Evolutionary conservation across 2,888 invertebrate genomes (phyloP).

Genomic region (Callinectes sapidus): DNA sequence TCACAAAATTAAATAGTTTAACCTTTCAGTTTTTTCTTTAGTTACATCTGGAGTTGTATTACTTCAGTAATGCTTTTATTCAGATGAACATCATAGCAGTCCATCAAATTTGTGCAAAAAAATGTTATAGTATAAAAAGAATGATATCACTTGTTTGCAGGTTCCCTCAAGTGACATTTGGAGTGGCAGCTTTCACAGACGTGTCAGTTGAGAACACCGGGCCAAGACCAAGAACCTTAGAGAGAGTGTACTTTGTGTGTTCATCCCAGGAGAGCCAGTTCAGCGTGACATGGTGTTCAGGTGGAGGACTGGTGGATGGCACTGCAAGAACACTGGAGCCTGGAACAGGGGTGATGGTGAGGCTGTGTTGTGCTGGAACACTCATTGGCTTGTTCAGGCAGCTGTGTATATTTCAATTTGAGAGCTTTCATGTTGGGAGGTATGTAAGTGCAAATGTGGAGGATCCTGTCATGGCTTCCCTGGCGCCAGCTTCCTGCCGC

Average conservation of each 20-base stretch:
- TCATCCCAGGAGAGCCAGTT: slow-evolving; percentile 45
- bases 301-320: slow-evolving; percentile 17
- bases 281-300: slow-evolving; percentile 4
- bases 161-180: slow-evolving; percentile 47
- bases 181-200: not conserved
- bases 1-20: too few species aligned
- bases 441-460: slow-evolving; percentile 49
- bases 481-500: slow-evolving; percentile 6
- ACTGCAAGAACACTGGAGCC: slow-evolving; percentile 38
- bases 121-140: not conserved
- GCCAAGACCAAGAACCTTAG: not conserved
- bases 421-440: slow-evolving; percentile 58
- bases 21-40: too few species aligned
- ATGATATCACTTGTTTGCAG: slow-evolving; percentile 23
- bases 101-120: not conserved
- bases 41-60: too few species aligned
- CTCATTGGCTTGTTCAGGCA: slow-evolving; percentile 47
- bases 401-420: slow-evolving; percentile 62
- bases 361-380: slow-evolving; percentile 49
- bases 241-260: slow-evolving; percentile 35
- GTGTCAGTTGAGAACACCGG: slow-evolving; percentile 46
- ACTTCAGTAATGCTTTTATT: not conserved
- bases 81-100: not conserved
- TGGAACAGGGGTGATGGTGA: not conserved
- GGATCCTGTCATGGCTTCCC: slow-evolving; percentile 33